Evolutionary conservation across 2,888 invertebrate species (phyloP).

Genomic region (Merodon equestris): DNA sequence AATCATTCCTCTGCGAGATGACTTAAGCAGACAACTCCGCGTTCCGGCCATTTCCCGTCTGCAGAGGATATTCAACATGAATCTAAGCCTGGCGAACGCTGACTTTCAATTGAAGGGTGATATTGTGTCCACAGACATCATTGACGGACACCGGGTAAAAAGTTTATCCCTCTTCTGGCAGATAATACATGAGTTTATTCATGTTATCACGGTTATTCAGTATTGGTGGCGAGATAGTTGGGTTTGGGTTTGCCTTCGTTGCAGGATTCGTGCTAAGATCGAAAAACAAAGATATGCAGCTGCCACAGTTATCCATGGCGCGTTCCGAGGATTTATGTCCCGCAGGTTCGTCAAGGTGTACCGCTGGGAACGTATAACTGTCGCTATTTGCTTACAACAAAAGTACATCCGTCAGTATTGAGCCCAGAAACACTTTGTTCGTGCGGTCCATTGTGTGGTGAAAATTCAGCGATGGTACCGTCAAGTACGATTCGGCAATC

Average conservation of each 20-base stretch:
- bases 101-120: constrained; percentile 78
- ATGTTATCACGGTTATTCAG: constrained; percentile 84
- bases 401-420: constrained; percentile 79
- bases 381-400: constrained; percentile 79
- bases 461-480: constrained; percentile 81
- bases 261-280: constrained; percentile 77
- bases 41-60: constrained; percentile 91
- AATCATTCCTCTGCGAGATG: constrained; percentile 85
- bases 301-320: constrained; percentile 81
- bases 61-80: constrained; percentile 92
- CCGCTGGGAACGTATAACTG: constrained; percentile 75
- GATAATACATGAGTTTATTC: constrained; percentile 89
- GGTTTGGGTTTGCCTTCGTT: constrained; percentile 80
- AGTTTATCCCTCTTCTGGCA: constrained; percentile 93
- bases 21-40: constrained; percentile 84
- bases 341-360: constrained; percentile 72
- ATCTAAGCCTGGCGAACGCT: constrained; percentile 82
- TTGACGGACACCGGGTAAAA: constrained; percentile 93
- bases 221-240: constrained; percentile 86
- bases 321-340: constrained; percentile 73
- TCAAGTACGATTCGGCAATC: constrained; percentile 76
- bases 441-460: constrained; percentile 75
- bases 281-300: constrained; percentile 80
- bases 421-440: constrained; percentile 77
- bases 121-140: constrained; percentile 88